Percentiles rank a stretch among this genome's conserved stretches.
phyloP scores from a whole-genome alignment of 2,888 invertebrate genomes.

The Meteorus colon region DNA sequence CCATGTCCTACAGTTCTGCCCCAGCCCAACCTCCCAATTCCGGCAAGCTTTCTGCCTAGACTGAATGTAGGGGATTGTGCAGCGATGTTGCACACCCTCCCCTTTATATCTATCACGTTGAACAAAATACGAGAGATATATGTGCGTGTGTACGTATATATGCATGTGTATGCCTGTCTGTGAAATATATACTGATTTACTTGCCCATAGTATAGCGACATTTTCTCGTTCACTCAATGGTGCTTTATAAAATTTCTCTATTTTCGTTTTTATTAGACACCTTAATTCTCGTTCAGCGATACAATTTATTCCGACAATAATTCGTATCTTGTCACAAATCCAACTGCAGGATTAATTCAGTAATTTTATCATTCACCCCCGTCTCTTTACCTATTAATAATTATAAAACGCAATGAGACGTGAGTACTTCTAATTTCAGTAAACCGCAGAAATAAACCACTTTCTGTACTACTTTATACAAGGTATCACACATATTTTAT shows the following conservation, averaged over 20 bases:
- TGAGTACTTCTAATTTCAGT: background rate
- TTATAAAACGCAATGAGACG: background rate
- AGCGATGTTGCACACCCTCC: conserved; percentile 8
- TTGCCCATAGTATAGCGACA: conserved; percentile 8
- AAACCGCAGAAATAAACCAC: background rate
- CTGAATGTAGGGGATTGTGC: conserved; percentile 23
- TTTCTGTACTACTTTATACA: background rate
- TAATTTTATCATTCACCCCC: background rate
- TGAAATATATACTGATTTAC: conserved; percentile 16
- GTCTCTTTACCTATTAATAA: background rate
- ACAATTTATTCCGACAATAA: background rate
- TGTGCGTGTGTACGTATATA: background rate
- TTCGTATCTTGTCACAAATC: background rate
- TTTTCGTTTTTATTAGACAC: background rate
- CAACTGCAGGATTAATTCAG: background rate
- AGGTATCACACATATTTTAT: background rate
- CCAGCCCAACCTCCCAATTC: conserved; percentile 21
- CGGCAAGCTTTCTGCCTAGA: conserved; percentile 30
- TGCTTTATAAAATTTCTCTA: background rate
- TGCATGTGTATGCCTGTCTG: background rate
- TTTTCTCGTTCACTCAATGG: conserved; percentile 7
- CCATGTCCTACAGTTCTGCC: conserved; percentile 20
- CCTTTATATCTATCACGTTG: conserved; percentile 41
- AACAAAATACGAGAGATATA: conserved; percentile 8
- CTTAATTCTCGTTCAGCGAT: background rate